A percentile compares a stretch with the other conserved stretches of the same genome.
Evolutionary conservation across 2,797 vertebrate species (phyloP).

Genomic region (Oryzias dopingdopingensis): DNA sequence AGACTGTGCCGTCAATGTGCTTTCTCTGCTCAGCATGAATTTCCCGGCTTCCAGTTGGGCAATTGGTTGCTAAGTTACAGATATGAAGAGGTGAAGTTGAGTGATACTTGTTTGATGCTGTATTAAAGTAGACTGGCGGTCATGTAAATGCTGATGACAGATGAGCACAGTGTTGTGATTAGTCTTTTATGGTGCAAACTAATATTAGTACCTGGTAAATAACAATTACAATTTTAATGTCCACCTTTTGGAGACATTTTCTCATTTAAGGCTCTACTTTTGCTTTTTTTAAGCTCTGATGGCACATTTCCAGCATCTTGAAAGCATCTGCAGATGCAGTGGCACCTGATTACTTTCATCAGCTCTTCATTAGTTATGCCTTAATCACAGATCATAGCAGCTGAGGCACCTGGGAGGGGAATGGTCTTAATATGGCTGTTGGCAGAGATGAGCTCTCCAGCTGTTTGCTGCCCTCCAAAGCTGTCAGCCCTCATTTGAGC

Average conservation of each 20-base stretch:
- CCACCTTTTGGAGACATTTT: slow-evolving; percentile 10
- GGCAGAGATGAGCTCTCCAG: slow-evolving; percentile 75
- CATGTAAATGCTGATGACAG: slow-evolving; percentile 21
- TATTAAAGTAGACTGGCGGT: slow-evolving; percentile 13
- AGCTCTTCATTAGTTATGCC: slow-evolving; percentile 76
- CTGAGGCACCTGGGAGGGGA: slow-evolving; percentile 70
- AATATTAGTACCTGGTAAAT: slow-evolving; percentile 7
- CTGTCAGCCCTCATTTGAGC: slow-evolving; percentile 78
- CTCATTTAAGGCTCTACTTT: slow-evolving; percentile 2
- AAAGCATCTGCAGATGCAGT: slow-evolving; percentile 54
- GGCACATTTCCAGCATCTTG: slow-evolving; percentile 44
- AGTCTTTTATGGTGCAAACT: neutral
- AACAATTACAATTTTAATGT: neutral
- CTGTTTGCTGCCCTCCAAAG: slow-evolving; percentile 76
- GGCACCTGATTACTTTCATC: slow-evolving; percentile 75
- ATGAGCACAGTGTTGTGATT: slow-evolving; percentile 9
- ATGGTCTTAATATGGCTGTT: slow-evolving; percentile 74
- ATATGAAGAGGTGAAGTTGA: slow-evolving; percentile 28
- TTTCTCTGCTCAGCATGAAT: slow-evolving; percentile 13
- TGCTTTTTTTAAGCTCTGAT: slow-evolving; percentile 17
- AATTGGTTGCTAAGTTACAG: slow-evolving; percentile 45
- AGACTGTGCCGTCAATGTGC: slow-evolving; percentile 1
- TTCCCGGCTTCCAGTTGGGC: slow-evolving; percentile 27
- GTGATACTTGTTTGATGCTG: slow-evolving; percentile 19
- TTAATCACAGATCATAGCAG: slow-evolving; percentile 78